Base-by-base conservation (phyloP, 2,888 invertebrate genomes). In the Hirtodrosophila alboralis region DNA sequence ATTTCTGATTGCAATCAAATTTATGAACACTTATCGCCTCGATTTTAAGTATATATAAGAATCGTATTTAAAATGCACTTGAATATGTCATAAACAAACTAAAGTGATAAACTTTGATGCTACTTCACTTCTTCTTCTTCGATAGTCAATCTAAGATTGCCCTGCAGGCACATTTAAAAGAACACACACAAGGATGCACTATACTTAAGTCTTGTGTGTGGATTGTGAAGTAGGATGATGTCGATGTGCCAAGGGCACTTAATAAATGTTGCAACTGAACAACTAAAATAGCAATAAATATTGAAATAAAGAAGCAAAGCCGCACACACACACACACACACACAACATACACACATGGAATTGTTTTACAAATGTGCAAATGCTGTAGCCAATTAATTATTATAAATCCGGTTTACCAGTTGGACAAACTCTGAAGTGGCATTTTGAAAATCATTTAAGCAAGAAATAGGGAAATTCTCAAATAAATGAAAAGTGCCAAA, bases 361-460 rank as follows among this genome's bases (percentile, higher is more conserved):
- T 53, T 61, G 68, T 60, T 63, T 54, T 66, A 72, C 60, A 73
- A 43, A 76, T 66, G 64, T 72, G 59, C 51, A 83, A 78, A 79
- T 85, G 49, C 28, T 84, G 70, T 44, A 75, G 83, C 79, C 85
- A 86, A 83, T 86, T 86, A 83, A 86, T 86, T 81, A 62, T 75
- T 81, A 62, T 67, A 79, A 83, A 79, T 75, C 59, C 69, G 58
- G 63, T 68, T 84, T 61, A 53, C 56, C 62, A 62, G 36, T 34
- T 65, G 33, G 47, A 44, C 54, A 48, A 43, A 65, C 43, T 57
- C 47, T 68, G 52, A 51, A 75, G 60, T 71, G 51, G 58, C 48
- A 71, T 71, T 81, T 81, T 47, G 53, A 74, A 56, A 65, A 68
- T 49, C 68, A 76, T 76, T 84, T 62, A 49, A 57, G 69, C 57